phyloP scores from a whole-genome alignment of 2,888 invertebrate species.

The Ophion slaviceki region DNA sequence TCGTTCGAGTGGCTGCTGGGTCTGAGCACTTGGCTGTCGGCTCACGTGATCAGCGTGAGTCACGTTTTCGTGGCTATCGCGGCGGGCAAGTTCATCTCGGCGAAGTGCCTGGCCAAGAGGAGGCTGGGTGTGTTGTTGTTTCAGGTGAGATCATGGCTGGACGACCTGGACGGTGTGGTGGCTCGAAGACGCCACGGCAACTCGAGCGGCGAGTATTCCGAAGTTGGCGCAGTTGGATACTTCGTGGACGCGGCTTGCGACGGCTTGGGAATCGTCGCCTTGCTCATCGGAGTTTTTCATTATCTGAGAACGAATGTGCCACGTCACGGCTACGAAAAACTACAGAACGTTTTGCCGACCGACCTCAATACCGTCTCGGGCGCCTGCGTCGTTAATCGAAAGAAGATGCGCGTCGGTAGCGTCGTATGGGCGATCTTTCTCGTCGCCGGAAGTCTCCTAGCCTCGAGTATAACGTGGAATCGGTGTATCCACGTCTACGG shows the following conservation, averaged over 20 bases:
- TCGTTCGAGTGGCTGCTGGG: conserved; percentile 88
- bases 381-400: conserved; percentile 77
- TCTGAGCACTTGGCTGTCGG: conserved; percentile 89
- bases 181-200: conserved; percentile 89
- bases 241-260: conserved; percentile 94
- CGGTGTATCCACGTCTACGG: conserved; percentile 92
- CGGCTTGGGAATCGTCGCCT: conserved; percentile 89
- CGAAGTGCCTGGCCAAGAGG: conserved; percentile 89
- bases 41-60: conserved; percentile 92
- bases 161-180: conserved; percentile 94
- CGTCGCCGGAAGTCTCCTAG: conserved; percentile 89
- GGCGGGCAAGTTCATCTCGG: conserved; percentile 90
- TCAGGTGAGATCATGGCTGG: conserved; percentile 92
- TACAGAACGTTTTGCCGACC: conserved; percentile 85
- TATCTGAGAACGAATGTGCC: conserved; percentile 90
- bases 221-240: conserved; percentile 92
- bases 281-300: conserved; percentile 88
- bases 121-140: conserved; percentile 91
- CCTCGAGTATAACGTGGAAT: conserved; percentile 93
- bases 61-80: conserved; percentile 91
- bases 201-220: conserved; percentile 90
- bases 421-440: conserved; percentile 88
- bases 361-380: conserved; percentile 83
- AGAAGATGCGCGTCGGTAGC: conserved; percentile 86
- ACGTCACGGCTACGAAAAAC: conserved; percentile 89